Conservation (phyloP, 1,140 invertebrate genomes). For the Zaprionus taronus region DNA sequence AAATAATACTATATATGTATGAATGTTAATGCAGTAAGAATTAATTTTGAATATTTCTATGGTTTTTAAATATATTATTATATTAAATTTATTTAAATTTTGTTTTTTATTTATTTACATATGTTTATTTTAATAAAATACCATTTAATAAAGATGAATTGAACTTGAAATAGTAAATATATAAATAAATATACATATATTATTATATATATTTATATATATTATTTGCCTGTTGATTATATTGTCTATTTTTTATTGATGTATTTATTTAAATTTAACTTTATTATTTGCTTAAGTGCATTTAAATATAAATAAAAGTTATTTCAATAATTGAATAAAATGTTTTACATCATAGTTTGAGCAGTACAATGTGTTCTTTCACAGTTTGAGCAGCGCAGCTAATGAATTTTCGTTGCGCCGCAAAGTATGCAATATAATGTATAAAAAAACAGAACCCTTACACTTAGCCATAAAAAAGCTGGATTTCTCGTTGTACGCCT, state of each 20-base stretch:
- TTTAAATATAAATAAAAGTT: background rate
- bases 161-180: too few relatives aligned
- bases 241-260: background rate
- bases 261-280: background rate
- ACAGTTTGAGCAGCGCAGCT: conserved; percentile 3
- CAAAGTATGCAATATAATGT: conserved; percentile 12
- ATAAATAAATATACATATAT: too few relatives aligned
- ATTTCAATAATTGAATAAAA: background rate
- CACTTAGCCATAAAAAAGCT: too few relatives aligned
- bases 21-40: background rate
- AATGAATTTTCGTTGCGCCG: background rate
- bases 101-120: background rate
- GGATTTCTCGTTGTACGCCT: too few relatives aligned
- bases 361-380: background rate
- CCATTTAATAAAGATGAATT: too few relatives aligned
- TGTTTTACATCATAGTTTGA: background rate
- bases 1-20: too few relatives aligned
- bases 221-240: too few relatives aligned
- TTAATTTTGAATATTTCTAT: background rate
- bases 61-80: background rate
- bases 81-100: background rate
- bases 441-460: too few relatives aligned
- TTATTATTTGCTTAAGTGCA: background rate
- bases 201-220: too few relatives aligned
- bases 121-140: too few relatives aligned